These are phyloP conservation scores for Sycobia sp. DNA, from an alignment of 1,140 invertebrate species.

Conservation along the genomic window DNA sequence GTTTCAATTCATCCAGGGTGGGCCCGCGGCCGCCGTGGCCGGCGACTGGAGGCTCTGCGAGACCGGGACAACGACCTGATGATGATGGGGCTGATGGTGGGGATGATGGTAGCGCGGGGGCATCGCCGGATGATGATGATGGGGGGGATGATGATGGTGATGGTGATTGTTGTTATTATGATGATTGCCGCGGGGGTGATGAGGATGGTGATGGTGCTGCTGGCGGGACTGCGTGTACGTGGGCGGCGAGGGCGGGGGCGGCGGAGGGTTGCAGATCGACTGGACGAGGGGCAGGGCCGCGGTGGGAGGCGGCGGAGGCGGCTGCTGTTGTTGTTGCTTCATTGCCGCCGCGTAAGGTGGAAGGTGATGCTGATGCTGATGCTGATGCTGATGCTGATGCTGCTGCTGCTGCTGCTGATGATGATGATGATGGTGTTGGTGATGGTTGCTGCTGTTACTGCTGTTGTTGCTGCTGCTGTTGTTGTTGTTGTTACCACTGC, in stretches of 20 bases:
- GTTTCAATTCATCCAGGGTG: conserved; percentile 57
- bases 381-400: too few relatives aligned
- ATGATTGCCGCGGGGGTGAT: conserved; percentile 37
- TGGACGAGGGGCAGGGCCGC: conserved; percentile 48
- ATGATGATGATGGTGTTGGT: too few relatives aligned
- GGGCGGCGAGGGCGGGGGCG: conserved; percentile 45
- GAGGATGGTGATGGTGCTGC: conserved; percentile 34
- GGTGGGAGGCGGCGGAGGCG: conserved; percentile 39
- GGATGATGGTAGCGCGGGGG: conserved; percentile 17
- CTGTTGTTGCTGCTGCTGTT: too few relatives aligned
- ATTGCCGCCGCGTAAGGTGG: conserved; percentile 47
- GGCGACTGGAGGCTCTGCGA: conserved; percentile 51
- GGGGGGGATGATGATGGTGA: conserved; percentile 6
- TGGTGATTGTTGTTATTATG: too few relatives aligned
- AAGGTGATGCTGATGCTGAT: too few relatives aligned
- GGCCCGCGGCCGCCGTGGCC: conserved; percentile 41
- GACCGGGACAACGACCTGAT: too few relatives aligned
- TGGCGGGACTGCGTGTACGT: conserved; percentile 44
- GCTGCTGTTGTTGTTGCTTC: too few relatives aligned
- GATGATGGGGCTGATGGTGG: conserved; percentile 49
- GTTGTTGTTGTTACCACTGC: too few relatives aligned
- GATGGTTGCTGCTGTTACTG: too few relatives aligned
- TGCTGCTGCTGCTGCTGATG: too few relatives aligned
- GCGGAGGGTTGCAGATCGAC: conserved; percentile 54
- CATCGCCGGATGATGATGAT: conserved; percentile 29